Conservation (phyloP, 2,888 invertebrate genomes). For the Adela reaumurella region DNA sequence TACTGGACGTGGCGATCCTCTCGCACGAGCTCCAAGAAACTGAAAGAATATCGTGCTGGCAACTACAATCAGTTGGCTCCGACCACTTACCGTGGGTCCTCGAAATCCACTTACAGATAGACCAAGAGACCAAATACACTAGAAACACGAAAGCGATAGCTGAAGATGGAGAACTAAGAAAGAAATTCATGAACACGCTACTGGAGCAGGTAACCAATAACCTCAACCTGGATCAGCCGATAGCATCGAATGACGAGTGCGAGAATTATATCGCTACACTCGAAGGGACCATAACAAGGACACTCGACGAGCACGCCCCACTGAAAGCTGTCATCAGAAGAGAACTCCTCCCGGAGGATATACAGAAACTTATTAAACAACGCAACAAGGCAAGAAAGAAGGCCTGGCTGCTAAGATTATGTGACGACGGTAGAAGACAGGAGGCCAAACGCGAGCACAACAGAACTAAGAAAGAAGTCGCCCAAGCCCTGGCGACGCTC, state of each 20-base stretch:
- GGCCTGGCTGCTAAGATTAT: constrained; percentile 2
- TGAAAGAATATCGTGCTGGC: no score
- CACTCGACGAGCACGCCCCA: constrained; percentile 3
- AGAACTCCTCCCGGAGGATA: constrained; percentile 1
- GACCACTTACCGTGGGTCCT: no score
- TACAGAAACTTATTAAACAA: constrained; percentile 1
- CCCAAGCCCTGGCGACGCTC: constrained; percentile 1
- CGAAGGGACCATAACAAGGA: not conserved
- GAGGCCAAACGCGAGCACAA: constrained; percentile 3
- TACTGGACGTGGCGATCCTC: no score
- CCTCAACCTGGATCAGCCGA: no score
- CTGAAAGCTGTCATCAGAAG: not conserved
- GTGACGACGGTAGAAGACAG: constrained; percentile 1
- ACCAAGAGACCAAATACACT: no score
- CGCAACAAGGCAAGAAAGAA: constrained; percentile 3
- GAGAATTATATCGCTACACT: not conserved
- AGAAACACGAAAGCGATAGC: no score
- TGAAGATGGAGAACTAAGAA: no score
- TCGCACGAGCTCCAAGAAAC: no score
- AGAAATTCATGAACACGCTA: no score
- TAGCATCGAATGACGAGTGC: constrained; percentile 1
- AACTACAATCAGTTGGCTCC: no score
- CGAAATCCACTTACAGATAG: no score
- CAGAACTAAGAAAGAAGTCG: constrained; percentile 1
- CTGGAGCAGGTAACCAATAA: no score